These are phyloP conservation scores for Apodemia mormo DNA, from an alignment of 2,888 invertebrate species.

Conservation along the genomic window DNA sequence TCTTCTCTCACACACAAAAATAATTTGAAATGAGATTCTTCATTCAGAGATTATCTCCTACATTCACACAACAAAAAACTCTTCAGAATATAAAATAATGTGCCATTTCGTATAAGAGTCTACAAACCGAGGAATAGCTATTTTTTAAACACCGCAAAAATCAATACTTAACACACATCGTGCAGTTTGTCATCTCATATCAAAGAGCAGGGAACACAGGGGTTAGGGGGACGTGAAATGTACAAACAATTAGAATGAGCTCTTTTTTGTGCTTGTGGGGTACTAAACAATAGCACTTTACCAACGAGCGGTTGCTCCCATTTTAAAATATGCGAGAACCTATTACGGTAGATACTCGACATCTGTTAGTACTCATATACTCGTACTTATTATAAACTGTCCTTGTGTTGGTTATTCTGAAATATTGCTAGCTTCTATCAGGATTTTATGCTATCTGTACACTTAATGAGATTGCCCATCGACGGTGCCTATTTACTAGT, in stretches of 20 bases:
- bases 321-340: constrained; percentile 55
- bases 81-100: no score
- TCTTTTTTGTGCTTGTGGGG: constrained; percentile 64
- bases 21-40: no score
- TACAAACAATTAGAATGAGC: constrained; percentile 78
- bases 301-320: constrained; percentile 62
- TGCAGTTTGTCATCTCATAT: constrained; percentile 26
- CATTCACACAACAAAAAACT: no score
- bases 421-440: not conserved
- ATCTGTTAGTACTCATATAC: constrained; percentile 53
- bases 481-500: no score
- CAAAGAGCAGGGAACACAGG: constrained; percentile 32
- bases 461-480: no score
- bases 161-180: constrained; percentile 29
- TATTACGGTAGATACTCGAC: constrained; percentile 59
- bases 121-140: not conserved
- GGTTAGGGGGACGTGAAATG: constrained; percentile 64
- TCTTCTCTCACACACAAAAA: no score
- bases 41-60: no score
- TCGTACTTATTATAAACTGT: not conserved
- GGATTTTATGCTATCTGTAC: no score
- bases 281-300: constrained; percentile 66
- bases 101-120: no score
- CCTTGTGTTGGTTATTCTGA: not conserved
- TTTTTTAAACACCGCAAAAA: not conserved